These are phyloP conservation scores for Sander lucioperca DNA, from an alignment of 2,113 vertebrate species.

Conservation along the genomic window DNA sequence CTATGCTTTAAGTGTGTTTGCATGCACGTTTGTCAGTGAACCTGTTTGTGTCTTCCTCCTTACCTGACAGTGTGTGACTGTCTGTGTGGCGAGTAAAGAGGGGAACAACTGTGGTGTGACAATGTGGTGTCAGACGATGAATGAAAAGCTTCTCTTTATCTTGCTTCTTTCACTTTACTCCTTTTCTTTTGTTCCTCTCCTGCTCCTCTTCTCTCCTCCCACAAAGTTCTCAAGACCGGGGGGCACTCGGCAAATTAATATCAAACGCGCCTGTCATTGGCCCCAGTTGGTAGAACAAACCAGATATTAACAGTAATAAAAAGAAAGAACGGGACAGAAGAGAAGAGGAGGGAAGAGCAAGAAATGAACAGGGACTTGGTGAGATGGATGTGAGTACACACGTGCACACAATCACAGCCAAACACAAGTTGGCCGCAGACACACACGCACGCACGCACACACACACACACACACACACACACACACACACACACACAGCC, in stretches of 20 bases:
- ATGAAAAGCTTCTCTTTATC: slow-evolving; percentile 23
- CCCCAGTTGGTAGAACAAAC: slow-evolving; percentile 60
- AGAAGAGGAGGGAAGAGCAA: neutral
- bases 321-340: slow-evolving; percentile 28
- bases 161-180: neutral
- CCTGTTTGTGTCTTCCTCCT: neutral
- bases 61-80: slow-evolving; percentile 17
- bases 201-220: slow-evolving; percentile 17
- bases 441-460: slow-evolving; percentile 36
- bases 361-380: slow-evolving; percentile 17
- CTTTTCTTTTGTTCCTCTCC: slow-evolving; percentile 6
- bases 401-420: slow-evolving; percentile 37
- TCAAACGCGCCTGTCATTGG: slow-evolving; percentile 26
- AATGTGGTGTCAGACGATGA: slow-evolving; percentile 21
- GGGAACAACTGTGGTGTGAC: slow-evolving; percentile 25
- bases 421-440: slow-evolving; percentile 15
- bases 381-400: slow-evolving; percentile 48
- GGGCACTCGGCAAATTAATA: slow-evolving; percentile 50
- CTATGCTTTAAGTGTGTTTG: slow-evolving; percentile 4
- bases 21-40: slow-evolving; percentile 14
- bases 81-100: slow-evolving; percentile 21
- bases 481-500: slow-evolving; percentile 38
- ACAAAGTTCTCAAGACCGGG: slow-evolving; percentile 28
- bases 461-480: slow-evolving; percentile 23
- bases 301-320: slow-evolving; percentile 57